Conservation (phyloP, 2,113 vertebrate genomes). For the Paedocypris sp. region DNA sequence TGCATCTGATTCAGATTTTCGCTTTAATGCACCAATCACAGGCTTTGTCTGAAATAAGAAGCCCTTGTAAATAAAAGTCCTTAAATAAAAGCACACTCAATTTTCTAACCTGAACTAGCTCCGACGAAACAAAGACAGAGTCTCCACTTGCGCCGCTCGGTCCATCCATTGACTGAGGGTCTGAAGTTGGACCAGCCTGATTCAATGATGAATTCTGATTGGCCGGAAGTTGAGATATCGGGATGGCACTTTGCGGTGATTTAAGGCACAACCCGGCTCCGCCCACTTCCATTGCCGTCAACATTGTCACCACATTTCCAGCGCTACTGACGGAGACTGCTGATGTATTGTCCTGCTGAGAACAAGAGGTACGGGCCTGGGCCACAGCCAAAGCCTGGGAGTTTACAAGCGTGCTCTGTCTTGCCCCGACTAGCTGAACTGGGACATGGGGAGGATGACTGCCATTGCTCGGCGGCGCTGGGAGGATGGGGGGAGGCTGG, state of each 20-base stretch:
- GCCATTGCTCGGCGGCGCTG: slow-evolving; percentile 61
- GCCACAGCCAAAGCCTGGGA: slow-evolving; percentile 77
- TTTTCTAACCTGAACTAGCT: slow-evolving; percentile 32
- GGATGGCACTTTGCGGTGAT: slow-evolving; percentile 47
- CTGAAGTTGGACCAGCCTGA: slow-evolving; percentile 12
- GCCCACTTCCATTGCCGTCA: slow-evolving; percentile 51
- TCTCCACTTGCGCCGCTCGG: slow-evolving; percentile 32
- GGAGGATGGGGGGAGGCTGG: slow-evolving; percentile 61
- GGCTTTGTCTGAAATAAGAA: slow-evolving; percentile 47
- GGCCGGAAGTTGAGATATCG: slow-evolving; percentile 26
- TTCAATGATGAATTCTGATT: slow-evolving; percentile 25
- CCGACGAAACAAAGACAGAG: slow-evolving; percentile 22
- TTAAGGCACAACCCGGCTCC: slow-evolving; percentile 52
- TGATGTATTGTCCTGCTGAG: slow-evolving; percentile 44
- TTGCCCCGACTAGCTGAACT: slow-evolving; percentile 85
- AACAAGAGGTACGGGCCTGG: slow-evolving; percentile 55
- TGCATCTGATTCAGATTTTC: slow-evolving; percentile 61
- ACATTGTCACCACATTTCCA: slow-evolving; percentile 47
- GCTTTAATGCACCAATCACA: slow-evolving; percentile 53
- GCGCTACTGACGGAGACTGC: slow-evolving; percentile 32
- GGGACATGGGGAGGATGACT: slow-evolving; percentile 76
- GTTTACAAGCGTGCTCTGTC: slow-evolving; percentile 74
- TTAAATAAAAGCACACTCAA: background rate
- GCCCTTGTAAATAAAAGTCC: background rate
- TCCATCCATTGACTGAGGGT: slow-evolving; percentile 11